These are phyloP conservation scores for Erpobdella octoculata DNA, from an alignment of 2,888 invertebrate species.

Conservation along the genomic window DNA sequence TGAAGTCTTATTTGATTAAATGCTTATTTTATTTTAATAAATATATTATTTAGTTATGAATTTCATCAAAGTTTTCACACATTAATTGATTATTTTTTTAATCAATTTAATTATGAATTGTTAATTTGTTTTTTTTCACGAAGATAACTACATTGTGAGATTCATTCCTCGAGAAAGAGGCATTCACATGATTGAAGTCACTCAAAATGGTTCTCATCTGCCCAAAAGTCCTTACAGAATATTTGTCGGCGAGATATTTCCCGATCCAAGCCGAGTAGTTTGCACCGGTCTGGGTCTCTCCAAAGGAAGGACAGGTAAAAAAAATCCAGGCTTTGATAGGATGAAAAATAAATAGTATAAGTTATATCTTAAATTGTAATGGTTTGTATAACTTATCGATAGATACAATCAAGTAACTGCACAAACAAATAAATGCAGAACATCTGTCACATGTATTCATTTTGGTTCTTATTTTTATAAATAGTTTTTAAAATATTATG, in stretches of 20 bases:
- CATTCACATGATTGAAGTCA: slow-evolving; percentile 83
- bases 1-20: too few species aligned
- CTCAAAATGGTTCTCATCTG: slow-evolving; percentile 88
- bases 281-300: slow-evolving; percentile 48
- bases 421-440: too few species aligned
- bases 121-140: too few species aligned
- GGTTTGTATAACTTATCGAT: too few species aligned
- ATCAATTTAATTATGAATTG: background rate
- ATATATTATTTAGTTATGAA: too few species aligned
- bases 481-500: background rate
- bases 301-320: slow-evolving; percentile 33
- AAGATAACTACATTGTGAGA: slow-evolving; percentile 52
- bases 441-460: too few species aligned
- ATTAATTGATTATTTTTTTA: slow-evolving; percentile 44
- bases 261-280: slow-evolving; percentile 67
- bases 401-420: too few species aligned
- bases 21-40: too few species aligned
- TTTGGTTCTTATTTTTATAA: slow-evolving; percentile 25
- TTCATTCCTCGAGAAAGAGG: slow-evolving; percentile 65
- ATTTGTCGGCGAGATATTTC: slow-evolving; percentile 70
- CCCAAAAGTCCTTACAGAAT: slow-evolving; percentile 87
- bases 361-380: too few species aligned
- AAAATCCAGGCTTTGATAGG: background rate
- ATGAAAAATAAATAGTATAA: background rate
- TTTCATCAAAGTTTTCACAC: background rate